These are phyloP conservation scores for Eumacrocentrus americanus DNA, from an alignment of 2,888 invertebrate species.

Conservation along the genomic window DNA sequence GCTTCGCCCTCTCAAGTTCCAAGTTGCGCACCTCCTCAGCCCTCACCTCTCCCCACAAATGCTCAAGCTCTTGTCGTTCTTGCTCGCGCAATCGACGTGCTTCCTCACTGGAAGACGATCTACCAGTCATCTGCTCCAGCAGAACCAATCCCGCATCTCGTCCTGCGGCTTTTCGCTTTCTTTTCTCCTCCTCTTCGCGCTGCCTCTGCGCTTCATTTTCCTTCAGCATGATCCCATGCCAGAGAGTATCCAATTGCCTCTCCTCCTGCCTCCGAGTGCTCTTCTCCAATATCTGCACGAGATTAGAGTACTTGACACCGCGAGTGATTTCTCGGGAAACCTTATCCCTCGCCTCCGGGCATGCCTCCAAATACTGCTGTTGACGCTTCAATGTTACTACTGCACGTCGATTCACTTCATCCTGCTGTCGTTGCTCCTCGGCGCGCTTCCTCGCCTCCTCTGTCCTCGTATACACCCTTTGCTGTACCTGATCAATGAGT, in stretches of 20 bases:
- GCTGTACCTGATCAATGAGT: constrained; percentile 65
- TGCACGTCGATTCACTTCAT: constrained; percentile 65
- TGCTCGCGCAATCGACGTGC: constrained; percentile 39
- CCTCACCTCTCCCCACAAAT: constrained; percentile 38
- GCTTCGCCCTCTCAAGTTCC: constrained; percentile 39
- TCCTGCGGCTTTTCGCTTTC: constrained; percentile 29
- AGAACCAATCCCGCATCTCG: constrained; percentile 34
- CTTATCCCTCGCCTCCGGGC: constrained; percentile 63
- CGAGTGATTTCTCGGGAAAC: constrained; percentile 62
- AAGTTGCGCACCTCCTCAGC: constrained; percentile 40
- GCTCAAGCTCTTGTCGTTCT: constrained; percentile 43
- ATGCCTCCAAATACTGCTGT: constrained; percentile 59
- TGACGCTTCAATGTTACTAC: constrained; percentile 60
- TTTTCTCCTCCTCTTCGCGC: constrained; percentile 40
- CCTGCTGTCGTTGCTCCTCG: constrained; percentile 62
- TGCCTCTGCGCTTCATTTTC: constrained; percentile 63
- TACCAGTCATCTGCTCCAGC: constrained; percentile 47
- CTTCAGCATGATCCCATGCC: constrained; percentile 67
- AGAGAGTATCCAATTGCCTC: constrained; percentile 67
- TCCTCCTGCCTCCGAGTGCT: constrained; percentile 64
- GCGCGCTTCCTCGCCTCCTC: constrained; percentile 64
- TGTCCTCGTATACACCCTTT: constrained; percentile 62
- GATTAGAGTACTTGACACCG: constrained; percentile 65
- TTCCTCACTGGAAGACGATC: constrained; percentile 41
- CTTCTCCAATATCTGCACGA: constrained; percentile 70